Conservation (phyloP, 2,888 invertebrate genomes). For the Rhingia rostrata region DNA sequence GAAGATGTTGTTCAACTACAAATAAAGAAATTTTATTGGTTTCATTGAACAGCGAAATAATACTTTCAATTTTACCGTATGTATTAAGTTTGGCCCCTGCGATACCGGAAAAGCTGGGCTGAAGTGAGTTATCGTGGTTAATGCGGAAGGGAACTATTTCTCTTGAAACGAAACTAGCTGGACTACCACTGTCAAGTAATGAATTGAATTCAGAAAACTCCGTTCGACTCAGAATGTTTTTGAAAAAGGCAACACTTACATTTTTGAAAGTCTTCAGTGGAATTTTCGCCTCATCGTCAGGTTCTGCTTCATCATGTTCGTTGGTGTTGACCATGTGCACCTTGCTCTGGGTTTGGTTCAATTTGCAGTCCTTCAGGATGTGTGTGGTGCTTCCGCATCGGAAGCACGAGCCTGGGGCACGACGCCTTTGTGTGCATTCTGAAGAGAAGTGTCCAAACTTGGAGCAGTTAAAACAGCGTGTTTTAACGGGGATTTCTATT, state of each 20-base stretch:
- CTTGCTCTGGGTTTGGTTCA: background rate
- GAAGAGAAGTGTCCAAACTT: conserved; percentile 18
- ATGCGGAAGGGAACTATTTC: conserved; percentile 6
- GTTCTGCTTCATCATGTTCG: background rate
- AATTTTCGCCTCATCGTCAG: background rate
- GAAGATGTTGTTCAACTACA: conserved; percentile 5
- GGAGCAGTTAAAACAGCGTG: conserved; percentile 35
- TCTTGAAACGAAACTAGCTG: conserved; percentile 17
- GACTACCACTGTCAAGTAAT: conserved; percentile 31
- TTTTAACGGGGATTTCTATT: background rate
- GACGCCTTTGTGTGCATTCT: too few species aligned
- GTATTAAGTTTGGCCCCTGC: background rate
- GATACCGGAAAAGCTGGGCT: conserved; percentile 1
- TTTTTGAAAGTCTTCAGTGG: conserved; percentile 3
- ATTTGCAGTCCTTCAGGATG: conserved; percentile 1
- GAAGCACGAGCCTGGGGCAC: background rate
- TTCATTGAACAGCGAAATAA: conserved; percentile 7
- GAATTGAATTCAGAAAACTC: conserved; percentile 12
- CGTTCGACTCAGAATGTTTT: background rate
- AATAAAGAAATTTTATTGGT: conserved; percentile 4
- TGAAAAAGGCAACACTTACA: conserved; percentile 9
- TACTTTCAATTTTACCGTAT: conserved; percentile 16
- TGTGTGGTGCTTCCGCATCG: conserved; percentile 30
- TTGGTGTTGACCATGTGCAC: conserved; percentile 5
- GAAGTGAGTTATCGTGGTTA: background rate